Percentiles rank a stretch among this genome's conserved stretches.
phyloP scores from a whole-genome alignment of 64 coral and sea anemone species.

The Dendrophyllia cribrosa region DNA sequence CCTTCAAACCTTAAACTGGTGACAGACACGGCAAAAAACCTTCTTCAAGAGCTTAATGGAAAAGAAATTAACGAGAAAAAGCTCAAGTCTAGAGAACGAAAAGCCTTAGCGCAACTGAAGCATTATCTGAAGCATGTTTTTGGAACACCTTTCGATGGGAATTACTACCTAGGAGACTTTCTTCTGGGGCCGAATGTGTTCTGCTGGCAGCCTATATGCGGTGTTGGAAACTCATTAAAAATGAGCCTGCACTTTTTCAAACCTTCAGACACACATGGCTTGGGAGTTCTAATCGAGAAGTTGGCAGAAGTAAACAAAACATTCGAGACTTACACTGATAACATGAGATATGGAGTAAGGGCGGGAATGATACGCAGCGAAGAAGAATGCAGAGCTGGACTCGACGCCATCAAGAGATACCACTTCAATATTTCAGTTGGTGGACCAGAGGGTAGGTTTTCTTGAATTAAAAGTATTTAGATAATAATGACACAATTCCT shows the following conservation, averaged over 20 bases:
- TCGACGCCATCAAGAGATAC: slow-evolving; percentile 56
- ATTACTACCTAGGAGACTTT: slow-evolving; percentile 69
- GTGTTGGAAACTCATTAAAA: slow-evolving; percentile 16
- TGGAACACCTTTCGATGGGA: slow-evolving; percentile 62
- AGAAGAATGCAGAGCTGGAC: slow-evolving; percentile 77
- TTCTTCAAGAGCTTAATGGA: slow-evolving; percentile 38
- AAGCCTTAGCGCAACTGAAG: slow-evolving; percentile 56
- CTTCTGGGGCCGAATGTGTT: slow-evolving; percentile 74
- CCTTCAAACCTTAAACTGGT: slow-evolving; percentile 40
- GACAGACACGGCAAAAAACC: slow-evolving; percentile 45
- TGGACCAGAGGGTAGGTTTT: slow-evolving; percentile 47
- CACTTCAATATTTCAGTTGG: slow-evolving; percentile 50
- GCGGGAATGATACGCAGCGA: slow-evolving; percentile 84
- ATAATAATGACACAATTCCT: not conserved
- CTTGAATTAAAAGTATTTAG: not conserved
- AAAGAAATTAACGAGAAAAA: slow-evolving; percentile 45
- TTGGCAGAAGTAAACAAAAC: slow-evolving; percentile 63
- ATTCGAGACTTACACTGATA: slow-evolving; percentile 54
- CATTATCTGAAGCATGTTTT: slow-evolving; percentile 62
- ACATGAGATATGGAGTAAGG: slow-evolving; percentile 69
- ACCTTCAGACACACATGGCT: slow-evolving; percentile 36
- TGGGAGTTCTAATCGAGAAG: slow-evolving; percentile 58
- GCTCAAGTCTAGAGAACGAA: slow-evolving; percentile 66
- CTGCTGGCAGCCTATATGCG: slow-evolving; percentile 71
- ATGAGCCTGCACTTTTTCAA: slow-evolving; percentile 57